Percentiles rank a stretch among this genome's conserved stretches.
phyloP scores from a whole-genome alignment of 1,140 invertebrate species.

The Drosophila santomea region DNA sequence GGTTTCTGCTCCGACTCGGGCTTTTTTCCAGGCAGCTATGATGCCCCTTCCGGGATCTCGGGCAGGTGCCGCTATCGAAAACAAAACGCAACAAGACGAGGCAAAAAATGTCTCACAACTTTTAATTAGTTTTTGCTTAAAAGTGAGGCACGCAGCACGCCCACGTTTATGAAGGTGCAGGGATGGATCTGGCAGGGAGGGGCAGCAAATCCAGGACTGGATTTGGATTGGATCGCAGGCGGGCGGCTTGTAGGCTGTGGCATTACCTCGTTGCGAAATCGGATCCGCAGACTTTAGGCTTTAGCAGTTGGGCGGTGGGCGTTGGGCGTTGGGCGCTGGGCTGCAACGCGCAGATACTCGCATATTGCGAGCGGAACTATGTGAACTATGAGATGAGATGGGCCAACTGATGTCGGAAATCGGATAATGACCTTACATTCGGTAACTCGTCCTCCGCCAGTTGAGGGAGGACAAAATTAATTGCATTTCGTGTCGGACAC shows the following conservation, averaged over 20 bases:
- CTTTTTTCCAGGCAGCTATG: conserved; percentile 40
- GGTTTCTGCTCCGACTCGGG: conserved; percentile 12
- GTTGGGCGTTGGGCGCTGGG: neutral
- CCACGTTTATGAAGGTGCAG: conserved; percentile 31
- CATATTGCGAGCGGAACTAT: neutral
- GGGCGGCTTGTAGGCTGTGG: conserved; percentile 10
- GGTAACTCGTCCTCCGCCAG: neutral
- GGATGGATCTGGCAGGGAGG: neutral
- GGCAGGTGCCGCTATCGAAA: conserved; percentile 59
- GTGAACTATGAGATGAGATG: neutral
- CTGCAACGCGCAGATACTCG: neutral
- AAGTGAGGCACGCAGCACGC: conserved; percentile 55
- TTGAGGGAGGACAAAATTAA: conserved; percentile 26
- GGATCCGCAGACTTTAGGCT: neutral
- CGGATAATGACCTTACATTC: conserved; percentile 25
- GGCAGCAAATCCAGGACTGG: conserved; percentile 12
- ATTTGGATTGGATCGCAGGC: conserved; percentile 10
- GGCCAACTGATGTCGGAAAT: conserved; percentile 8
- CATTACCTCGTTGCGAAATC: conserved; percentile 2
- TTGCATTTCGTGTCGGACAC: conserved; percentile 42
- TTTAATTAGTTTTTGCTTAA: conserved; percentile 84
- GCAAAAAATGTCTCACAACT: conserved; percentile 79
- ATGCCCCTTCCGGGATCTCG: conserved; percentile 1
- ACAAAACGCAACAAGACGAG: conserved; percentile 53
- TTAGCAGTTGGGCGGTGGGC: neutral